These are phyloP conservation scores for Pyrocephalus nanus DNA, from an alignment of 2,797 vertebrate genomes.

Conservation along the genomic window DNA sequence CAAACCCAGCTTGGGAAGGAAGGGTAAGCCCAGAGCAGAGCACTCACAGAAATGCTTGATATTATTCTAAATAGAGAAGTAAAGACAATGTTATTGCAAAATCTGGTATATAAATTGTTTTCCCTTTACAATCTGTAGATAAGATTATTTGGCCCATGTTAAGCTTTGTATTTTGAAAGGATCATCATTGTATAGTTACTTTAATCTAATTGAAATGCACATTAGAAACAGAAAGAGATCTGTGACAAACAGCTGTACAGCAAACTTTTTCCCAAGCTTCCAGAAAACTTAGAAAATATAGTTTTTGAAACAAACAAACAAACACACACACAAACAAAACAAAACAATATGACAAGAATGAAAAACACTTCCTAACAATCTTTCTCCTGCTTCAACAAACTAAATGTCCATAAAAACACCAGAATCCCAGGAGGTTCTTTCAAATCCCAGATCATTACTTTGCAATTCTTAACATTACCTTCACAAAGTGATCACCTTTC, in stretches of 20 bases:
- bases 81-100: neutral
- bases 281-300: neutral
- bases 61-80: neutral
- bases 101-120: neutral
- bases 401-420: neutral
- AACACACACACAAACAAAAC: no score
- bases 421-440: neutral
- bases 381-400: neutral
- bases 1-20: neutral
- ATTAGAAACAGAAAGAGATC: neutral
- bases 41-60: neutral
- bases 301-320: neutral
- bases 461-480: neutral
- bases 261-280: neutral
- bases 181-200: neutral
- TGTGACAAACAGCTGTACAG: neutral
- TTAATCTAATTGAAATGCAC: neutral
- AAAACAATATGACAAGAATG: neutral
- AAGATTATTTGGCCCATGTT: neutral
- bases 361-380: neutral
- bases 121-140: neutral
- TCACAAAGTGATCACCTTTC: neutral
- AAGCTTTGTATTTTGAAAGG: neutral
- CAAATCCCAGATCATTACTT: neutral
- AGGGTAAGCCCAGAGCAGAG: neutral